phyloP scores from a whole-genome alignment of 2,888 invertebrate species.

The Drosophila helvetica region DNA sequence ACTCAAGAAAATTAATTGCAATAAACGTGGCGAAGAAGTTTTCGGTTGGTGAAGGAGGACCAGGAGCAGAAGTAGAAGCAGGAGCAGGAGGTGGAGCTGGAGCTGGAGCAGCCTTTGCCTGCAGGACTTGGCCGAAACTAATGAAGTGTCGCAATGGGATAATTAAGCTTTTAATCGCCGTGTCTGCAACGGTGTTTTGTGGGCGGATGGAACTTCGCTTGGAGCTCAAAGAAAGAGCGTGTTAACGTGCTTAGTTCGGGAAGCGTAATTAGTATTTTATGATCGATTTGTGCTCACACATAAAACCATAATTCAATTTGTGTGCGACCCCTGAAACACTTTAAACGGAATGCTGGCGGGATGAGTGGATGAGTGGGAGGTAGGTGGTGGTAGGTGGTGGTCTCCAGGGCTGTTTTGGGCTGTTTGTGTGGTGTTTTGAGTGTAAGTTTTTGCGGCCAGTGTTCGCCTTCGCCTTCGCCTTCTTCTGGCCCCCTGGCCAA shows the following conservation, averaged over 20 bases:
- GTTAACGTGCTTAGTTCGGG: conserved; percentile 58
- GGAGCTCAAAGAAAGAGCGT: conserved; percentile 40
- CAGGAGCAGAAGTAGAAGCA: conserved; percentile 10
- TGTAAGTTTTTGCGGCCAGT: conserved; percentile 66
- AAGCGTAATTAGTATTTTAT: conserved; percentile 77
- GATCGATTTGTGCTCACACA: conserved; percentile 73
- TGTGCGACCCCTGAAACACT: conserved; percentile 18
- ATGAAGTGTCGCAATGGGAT: conserved; percentile 79
- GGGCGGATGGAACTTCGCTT: conserved; percentile 16
- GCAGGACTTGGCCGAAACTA: conserved; percentile 65
- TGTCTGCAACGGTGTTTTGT: conserved; percentile 25
- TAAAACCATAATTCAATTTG: conserved; percentile 73
- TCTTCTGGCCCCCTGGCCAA: conserved; percentile 43
- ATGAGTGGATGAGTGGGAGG: not conserved
- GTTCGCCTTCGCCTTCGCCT: not conserved
- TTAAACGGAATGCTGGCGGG: conserved; percentile 25
- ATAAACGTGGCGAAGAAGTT: conserved; percentile 68
- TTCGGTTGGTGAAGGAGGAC: conserved; percentile 23
- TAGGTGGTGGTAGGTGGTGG: not conserved
- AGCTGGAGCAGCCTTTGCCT: conserved; percentile 34
- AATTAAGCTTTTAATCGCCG: conserved; percentile 76
- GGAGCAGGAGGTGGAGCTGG: conserved; percentile 14
- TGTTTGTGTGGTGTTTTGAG: conserved; percentile 37
- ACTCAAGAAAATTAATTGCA: conserved; percentile 78
- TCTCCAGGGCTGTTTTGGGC: not conserved